Evolutionary conservation across 2,888 invertebrate species (phyloP), one percentile per base, ranked within the genome.

Genomic region (Acanthosepion esculentum): DNA sequence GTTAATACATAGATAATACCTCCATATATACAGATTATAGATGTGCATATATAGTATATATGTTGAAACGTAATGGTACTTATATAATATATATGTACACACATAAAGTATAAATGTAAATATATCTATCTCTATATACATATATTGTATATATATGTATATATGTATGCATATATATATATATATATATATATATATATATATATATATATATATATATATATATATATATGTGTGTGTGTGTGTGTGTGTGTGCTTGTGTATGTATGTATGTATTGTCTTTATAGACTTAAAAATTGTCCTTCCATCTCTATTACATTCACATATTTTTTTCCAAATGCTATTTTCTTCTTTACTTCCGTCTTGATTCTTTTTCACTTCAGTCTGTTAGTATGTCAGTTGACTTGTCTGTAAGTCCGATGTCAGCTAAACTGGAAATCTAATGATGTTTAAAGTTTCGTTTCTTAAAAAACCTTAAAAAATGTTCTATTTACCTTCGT

Each of bases 71-170:
- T 93, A 7, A 50, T 29, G 3, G 6, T 92, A 92, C 29, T 50
- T 93, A 29, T 93, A 93, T 93, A 50, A 93, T 93, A 93, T 93
- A 93, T 50, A 93, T 93, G n/a, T 93, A 50, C 48, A 48, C 15
- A 33, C 33, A 23, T 91, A 91, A 64, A 26, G 23, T 26, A 64
- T 64, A 26, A 26, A 64, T 48, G 26, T 92, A 41, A 26, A 92
- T 92, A 92, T 92, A 91, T 91, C n/a, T 92, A 92, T 92, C 23
- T 91, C n/a, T 91, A 91, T n/a, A 91, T n/a, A 91, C 5, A n/a
- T 91, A 41, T 91, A n/a, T 91, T n/a, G 33, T 91, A 91, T 91
- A 91, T 8, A 91, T 91, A 33, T n/a, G 3, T 91, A 91, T 15
- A 48, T 50, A 50, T 92, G 29, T 50, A 92, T 92, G 7, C 50